Evolutionary conservation across 2,888 invertebrate species (phyloP).

Genomic region (Tholera decimalis): DNA sequence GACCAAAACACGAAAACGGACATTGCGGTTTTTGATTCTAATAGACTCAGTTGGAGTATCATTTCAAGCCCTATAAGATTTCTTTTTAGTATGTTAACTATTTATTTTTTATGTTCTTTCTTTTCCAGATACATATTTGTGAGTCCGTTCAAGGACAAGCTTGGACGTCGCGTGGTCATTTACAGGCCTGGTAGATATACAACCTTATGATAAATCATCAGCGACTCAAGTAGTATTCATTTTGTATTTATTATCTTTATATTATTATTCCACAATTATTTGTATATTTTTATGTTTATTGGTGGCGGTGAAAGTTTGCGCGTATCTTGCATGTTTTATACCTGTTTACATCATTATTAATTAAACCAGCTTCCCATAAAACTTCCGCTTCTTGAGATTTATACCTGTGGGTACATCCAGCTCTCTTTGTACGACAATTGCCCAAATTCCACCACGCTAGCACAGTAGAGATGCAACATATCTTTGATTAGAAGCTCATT

Average conservation of each 20-base stretch:
- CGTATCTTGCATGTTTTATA: slow-evolving; percentile 1
- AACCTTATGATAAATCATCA: slow-evolving; percentile 66
- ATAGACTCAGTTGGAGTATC: too few relatives aligned
- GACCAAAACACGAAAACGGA: too few relatives aligned
- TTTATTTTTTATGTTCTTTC: slow-evolving; percentile 33
- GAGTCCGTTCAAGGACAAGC: slow-evolving; percentile 94
- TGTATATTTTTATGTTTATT: slow-evolving; percentile 35
- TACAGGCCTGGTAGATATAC: slow-evolving; percentile 93
- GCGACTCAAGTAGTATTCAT: slow-evolving; percentile 71
- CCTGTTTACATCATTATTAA: background rate
- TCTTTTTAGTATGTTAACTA: too few relatives aligned
- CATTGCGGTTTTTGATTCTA: too few relatives aligned
- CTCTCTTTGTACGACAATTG: background rate
- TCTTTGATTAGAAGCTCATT: background rate
- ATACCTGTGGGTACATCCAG: background rate
- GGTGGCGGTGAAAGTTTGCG: slow-evolving; percentile 23
- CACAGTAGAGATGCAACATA: background rate
- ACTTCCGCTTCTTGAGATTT: background rate
- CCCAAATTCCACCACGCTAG: background rate
- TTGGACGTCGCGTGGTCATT: slow-evolving; percentile 94
- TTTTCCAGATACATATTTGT: slow-evolving; percentile 94
- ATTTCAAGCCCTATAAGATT: too few relatives aligned
- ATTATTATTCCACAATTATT: slow-evolving; percentile 46
- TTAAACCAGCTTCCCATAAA: background rate
- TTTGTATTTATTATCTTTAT: slow-evolving; percentile 66